phyloP scores from a whole-genome alignment of 2,888 invertebrate genomes.

The Coenonympha arcania region DNA sequence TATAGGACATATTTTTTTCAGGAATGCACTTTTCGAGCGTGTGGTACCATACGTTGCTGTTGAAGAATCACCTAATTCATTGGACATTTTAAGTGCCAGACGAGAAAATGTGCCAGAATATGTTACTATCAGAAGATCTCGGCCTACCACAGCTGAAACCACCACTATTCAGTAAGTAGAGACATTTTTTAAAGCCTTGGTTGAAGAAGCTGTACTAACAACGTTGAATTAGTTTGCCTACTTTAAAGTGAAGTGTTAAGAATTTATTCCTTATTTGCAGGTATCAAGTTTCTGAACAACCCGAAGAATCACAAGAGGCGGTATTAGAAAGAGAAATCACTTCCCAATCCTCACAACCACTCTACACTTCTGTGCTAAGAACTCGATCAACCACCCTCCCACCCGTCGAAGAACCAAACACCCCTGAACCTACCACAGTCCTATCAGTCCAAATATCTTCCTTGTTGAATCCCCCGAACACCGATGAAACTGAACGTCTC shows the following conservation, averaged over 20 bases:
- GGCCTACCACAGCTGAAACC: slow-evolving; percentile 62
- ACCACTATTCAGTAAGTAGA: slow-evolving; percentile 66
- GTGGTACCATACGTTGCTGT: slow-evolving; percentile 48
- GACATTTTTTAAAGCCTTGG: too few relatives aligned
- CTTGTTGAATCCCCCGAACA: slow-evolving; percentile 51
- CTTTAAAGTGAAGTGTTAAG: not conserved
- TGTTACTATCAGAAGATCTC: slow-evolving; percentile 77
- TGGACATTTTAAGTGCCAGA: slow-evolving; percentile 47
- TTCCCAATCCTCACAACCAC: slow-evolving; percentile 51
- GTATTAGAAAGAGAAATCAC: slow-evolving; percentile 62
- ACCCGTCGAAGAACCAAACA: slow-evolving; percentile 36
- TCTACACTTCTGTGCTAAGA: slow-evolving; percentile 59
- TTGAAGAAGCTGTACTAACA: too few relatives aligned
- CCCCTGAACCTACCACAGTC: slow-evolving; percentile 59
- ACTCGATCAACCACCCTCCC: slow-evolving; percentile 50
- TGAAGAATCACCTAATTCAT: slow-evolving; percentile 42
- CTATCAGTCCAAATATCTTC: slow-evolving; percentile 66
- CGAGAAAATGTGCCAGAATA: slow-evolving; percentile 74
- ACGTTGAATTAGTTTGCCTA: too few relatives aligned
- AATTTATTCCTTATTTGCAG: slow-evolving; percentile 34
- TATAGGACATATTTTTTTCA: slow-evolving; percentile 29
- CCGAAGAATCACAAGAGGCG: slow-evolving; percentile 50
- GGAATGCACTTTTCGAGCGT: slow-evolving; percentile 64
- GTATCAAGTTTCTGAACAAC: slow-evolving; percentile 46
- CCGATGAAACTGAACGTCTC: slow-evolving; percentile 39